These are phyloP conservation scores for Stigmatopora argus DNA, from an alignment of 2,113 vertebrate genomes.

Conservation along the genomic window DNA sequence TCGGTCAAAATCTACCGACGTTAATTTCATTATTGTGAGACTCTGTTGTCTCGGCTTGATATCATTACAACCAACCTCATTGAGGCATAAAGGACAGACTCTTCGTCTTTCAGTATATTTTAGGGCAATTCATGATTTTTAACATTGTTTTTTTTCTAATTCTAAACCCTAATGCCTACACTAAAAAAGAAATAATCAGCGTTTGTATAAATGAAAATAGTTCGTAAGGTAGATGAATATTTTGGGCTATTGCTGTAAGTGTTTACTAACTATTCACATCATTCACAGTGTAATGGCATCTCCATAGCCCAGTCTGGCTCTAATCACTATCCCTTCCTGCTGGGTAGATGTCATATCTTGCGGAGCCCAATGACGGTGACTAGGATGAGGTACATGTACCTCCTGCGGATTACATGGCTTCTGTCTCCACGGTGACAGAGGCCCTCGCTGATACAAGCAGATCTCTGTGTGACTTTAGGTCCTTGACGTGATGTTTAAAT, in stretches of 20 bases:
- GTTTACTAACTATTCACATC: constrained; percentile 30
- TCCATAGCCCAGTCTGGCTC: constrained; percentile 33
- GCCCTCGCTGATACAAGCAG: constrained; percentile 43
- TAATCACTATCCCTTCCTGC: constrained; percentile 59
- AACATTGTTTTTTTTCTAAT: not conserved
- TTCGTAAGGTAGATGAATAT: not conserved
- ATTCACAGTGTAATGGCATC: constrained; percentile 42
- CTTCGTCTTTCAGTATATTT: no score
- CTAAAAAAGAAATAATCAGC: not conserved
- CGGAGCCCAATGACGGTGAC: constrained; percentile 47
- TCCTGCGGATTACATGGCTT: constrained; percentile 49
- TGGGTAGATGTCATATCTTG: constrained; percentile 57
- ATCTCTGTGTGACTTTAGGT: constrained; percentile 42
- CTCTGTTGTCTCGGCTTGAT: no score
- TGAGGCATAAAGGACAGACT: no score
- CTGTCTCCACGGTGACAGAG: constrained; percentile 54
- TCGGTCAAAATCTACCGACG: no score
- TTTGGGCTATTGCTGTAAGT: not conserved
- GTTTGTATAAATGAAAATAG: not conserved
- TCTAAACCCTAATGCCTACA: not conserved
- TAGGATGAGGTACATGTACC: constrained; percentile 54
- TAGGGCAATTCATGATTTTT: no score
- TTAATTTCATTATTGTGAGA: no score
- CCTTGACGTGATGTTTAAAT: constrained; percentile 27
- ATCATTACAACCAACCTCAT: no score